Evolutionary conservation across 2,888 invertebrate genomes (phyloP).

Genomic region (Lasioglossum morio): DNA sequence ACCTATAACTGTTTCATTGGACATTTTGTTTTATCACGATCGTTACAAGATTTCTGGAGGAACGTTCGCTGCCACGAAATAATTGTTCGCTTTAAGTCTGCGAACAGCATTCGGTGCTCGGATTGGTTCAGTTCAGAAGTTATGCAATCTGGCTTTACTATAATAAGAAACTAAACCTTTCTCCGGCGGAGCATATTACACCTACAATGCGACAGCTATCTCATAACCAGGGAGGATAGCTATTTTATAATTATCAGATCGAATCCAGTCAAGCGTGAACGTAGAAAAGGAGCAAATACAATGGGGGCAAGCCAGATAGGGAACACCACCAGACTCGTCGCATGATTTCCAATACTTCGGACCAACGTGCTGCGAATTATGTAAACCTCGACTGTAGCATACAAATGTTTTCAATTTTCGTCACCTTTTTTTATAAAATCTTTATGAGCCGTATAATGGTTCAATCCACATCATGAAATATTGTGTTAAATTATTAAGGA

Average conservation of each 20-base stretch:
- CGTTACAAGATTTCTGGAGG: neutral
- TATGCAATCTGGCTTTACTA: neutral
- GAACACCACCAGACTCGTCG: neutral
- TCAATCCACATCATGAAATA: neutral
- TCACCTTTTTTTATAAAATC: too few species aligned
- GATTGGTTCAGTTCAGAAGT: neutral
- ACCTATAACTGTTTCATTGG: constrained; percentile 29
- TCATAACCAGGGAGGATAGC: neutral
- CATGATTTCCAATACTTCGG: neutral
- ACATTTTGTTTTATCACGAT: constrained; percentile 25
- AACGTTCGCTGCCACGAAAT: neutral
- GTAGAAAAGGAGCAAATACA: neutral
- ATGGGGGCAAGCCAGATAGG: neutral
- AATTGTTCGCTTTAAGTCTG: neutral
- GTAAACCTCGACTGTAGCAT: neutral
- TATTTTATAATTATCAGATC: constrained; percentile 2
- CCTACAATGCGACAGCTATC: neutral
- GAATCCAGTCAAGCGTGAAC: neutral
- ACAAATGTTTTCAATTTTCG: too few species aligned
- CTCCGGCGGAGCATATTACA: neutral
- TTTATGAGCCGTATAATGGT: too few species aligned
- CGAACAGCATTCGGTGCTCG: neutral
- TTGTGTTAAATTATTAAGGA: neutral
- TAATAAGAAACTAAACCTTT: neutral
- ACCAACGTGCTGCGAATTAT: neutral